Conservation (phyloP, 2,113 vertebrate genomes). For the Rhinolophus sinicus region DNA sequence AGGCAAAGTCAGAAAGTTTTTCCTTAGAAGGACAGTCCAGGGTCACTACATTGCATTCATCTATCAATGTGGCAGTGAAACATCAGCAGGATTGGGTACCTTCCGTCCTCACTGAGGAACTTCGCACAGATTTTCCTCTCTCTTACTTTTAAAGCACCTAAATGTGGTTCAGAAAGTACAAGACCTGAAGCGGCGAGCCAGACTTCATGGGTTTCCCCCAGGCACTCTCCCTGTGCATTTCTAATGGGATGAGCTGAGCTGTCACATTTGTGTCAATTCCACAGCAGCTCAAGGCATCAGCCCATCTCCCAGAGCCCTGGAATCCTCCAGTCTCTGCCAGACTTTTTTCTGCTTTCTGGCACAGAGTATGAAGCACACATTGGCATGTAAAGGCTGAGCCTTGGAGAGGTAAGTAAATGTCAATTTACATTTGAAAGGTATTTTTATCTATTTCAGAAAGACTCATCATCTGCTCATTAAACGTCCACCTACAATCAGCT, state of each 20-base stretch:
- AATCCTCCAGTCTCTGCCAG: background rate
- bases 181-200: background rate
- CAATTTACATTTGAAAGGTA: constrained; percentile 32
- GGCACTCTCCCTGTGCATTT: background rate
- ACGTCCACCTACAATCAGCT: background rate
- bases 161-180: background rate
- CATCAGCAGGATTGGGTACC: background rate
- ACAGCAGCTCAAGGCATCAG: background rate
- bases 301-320: background rate
- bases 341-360: background rate
- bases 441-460: constrained; percentile 11
- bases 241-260: background rate
- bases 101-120: background rate
- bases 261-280: background rate
- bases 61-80: background rate
- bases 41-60: background rate
- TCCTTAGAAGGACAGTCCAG: background rate
- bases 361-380: background rate
- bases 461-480: constrained; percentile 12
- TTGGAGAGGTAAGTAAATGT: background rate
- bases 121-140: background rate
- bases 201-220: background rate
- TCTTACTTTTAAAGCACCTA: background rate
- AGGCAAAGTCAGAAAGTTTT: background rate
- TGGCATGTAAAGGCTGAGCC: background rate